Base-by-base conservation (phyloP, 2,113 vertebrate species). In the Coryphaenoides rupestris region DNA sequence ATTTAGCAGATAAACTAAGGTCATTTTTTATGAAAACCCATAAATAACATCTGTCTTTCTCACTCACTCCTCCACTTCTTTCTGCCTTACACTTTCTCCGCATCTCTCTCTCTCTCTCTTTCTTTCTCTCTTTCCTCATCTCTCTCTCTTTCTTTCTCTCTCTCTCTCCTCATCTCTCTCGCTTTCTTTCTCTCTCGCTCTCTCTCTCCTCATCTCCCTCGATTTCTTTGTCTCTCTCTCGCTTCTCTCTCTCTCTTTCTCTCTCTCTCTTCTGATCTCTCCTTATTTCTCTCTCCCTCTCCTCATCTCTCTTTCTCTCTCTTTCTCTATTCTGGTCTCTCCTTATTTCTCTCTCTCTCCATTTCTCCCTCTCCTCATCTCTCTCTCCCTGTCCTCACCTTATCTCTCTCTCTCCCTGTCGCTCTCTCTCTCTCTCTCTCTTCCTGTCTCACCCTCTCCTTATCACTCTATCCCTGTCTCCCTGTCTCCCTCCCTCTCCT, bases 271-370 rank as follows among this genome's bases (percentile, higher is more conserved):
- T 28, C n/a, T n/a, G n/a, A n/a, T 52, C 60, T 49, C 55, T 22
- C 14, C 55, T 23, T 33, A 21, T 60, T 40, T 58, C 21, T 12
- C 16, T 53, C 19, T 26, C 19, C 33, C 55, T 66, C 28, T 64
- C 46, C n/a, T n/a, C n/a, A n/a, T 52, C 60, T 49, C 15, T 23
- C 4, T 49, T 19, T 26, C 3, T 9, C 19, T 10, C 21, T 55
- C 54, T 61, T 12, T 26, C 16, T 16, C 13, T 58, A n/a, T 56
- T 63, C 45, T 52, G 21, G 62, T 1, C 79, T 55, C 52, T 17
- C 19, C 19, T 14, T 52, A 60, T 1, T 78, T 55, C 52, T 17
- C 19, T 19, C 13, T 52, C 55, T 22, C 21, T 56, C 19, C 22
- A 21, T 60, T 40, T 61, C 21, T 12, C 16, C 47, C 19, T 26